Evolutionary conservation across 1,140 invertebrate genomes (phyloP).

Genomic region (Stegodyphus mimosarum): DNA sequence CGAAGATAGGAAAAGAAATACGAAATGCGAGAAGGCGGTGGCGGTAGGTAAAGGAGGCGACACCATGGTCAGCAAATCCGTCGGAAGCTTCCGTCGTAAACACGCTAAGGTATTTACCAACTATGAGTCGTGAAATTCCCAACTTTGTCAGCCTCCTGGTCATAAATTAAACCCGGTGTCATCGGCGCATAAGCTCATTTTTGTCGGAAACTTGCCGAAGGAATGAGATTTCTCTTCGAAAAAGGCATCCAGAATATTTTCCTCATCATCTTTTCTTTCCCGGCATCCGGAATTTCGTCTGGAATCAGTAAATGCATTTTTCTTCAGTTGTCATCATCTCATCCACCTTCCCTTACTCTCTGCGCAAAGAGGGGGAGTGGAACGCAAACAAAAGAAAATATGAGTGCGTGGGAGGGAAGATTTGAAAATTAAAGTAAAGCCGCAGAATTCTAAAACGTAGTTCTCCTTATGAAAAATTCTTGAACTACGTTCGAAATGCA

Average conservation of each 20-base stretch:
- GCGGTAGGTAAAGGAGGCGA: neutral
- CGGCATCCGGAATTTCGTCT: no score
- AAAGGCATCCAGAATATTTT: constrained; percentile 19
- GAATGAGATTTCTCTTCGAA: constrained; percentile 30
- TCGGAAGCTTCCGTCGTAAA: constrained; percentile 45
- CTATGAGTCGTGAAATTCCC: constrained; percentile 59
- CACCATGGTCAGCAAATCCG: constrained; percentile 55
- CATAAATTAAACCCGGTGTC: constrained; percentile 58
- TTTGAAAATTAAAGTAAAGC: no score
- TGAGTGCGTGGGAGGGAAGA: no score
- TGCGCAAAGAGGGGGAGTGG: no score
- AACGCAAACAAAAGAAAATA: no score
- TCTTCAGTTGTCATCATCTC: no score
- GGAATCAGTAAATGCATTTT: no score
- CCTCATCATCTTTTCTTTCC: constrained; percentile 17
- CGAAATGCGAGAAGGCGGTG: neutral
- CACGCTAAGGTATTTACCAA: constrained; percentile 57
- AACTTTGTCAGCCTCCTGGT: constrained; percentile 43
- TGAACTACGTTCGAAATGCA: no score
- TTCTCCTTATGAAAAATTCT: no score
- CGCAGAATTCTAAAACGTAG: no score
- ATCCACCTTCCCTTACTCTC: no score
- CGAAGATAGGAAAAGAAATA: constrained; percentile 20
- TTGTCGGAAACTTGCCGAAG: neutral
- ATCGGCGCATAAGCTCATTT: constrained; percentile 43